phyloP scores from a whole-genome alignment of 2,797 vertebrate genomes.

The Falco peregrinus region DNA sequence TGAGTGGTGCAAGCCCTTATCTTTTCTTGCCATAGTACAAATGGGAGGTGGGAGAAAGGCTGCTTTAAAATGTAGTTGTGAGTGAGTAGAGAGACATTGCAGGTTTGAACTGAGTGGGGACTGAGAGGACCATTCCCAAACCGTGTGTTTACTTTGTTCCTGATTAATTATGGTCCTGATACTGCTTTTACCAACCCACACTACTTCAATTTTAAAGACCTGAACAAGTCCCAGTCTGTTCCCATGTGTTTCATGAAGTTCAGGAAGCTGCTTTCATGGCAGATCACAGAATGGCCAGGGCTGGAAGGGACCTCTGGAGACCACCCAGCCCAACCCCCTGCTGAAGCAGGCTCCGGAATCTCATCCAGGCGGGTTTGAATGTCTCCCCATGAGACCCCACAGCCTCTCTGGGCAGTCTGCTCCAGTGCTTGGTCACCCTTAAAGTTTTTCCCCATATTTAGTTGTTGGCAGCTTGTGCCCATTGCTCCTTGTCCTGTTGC shows the following conservation, averaged over 20 bases:
- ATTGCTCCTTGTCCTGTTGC: no score
- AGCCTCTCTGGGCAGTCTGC: no score
- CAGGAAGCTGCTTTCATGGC: neutral
- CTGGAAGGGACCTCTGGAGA: no score
- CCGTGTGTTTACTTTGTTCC: rapidly evolving
- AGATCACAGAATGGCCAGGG: neutral
- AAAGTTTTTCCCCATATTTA: no score
- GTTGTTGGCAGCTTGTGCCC: no score
- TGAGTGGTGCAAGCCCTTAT: neutral
- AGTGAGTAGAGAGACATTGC: neutral
- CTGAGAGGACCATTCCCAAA: neutral
- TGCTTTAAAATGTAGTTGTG: neutral
- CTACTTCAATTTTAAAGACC: neutral
- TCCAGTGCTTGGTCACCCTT: no score
- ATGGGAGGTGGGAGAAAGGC: neutral
- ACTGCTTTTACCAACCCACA: neutral
- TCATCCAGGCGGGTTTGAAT: no score
- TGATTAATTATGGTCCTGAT: neutral
- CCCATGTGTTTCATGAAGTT: neutral
- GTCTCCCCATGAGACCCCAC: no score
- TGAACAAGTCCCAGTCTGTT: neutral
- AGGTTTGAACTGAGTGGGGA: neutral
- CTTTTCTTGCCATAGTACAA: neutral
- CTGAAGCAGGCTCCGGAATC: no score
- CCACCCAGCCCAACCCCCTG: no score